Conservation (phyloP, 2,113 vertebrate species). For the Gadus chalcogrammus region DNA sequence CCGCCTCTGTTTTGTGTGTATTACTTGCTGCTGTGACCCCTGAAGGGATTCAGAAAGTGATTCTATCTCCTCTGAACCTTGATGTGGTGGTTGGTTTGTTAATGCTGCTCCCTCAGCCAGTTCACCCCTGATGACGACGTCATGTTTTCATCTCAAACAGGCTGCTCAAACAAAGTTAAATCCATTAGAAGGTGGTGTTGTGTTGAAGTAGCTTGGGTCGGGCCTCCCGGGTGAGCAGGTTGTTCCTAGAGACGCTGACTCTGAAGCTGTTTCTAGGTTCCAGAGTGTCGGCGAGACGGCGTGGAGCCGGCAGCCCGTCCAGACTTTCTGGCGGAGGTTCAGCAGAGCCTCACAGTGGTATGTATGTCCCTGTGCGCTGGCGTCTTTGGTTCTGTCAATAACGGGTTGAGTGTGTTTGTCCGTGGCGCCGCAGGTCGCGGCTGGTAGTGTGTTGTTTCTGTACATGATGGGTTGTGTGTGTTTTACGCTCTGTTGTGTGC, state of each 20-base stretch:
- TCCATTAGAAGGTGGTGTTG: background rate
- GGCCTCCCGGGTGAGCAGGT: background rate
- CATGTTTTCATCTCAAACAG: background rate
- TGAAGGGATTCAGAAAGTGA: background rate
- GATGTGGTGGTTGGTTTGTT: background rate
- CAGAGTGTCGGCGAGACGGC: conserved; percentile 35
- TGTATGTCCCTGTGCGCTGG: conserved; percentile 5
- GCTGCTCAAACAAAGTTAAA: background rate
- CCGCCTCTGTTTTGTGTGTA: no score
- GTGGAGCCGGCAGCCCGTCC: conserved; percentile 12
- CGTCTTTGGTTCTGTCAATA: background rate
- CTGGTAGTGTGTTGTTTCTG: background rate
- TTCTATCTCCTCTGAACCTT: background rate
- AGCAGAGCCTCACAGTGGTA: conserved; percentile 57
- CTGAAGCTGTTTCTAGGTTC: conserved; percentile 59
- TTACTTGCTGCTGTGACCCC: background rate
- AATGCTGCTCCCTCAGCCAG: background rate
- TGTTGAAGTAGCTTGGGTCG: background rate
- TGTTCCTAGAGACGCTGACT: background rate
- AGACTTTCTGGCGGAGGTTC: conserved; percentile 46
- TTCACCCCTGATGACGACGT: background rate
- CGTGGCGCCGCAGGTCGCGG: no score
- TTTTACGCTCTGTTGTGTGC: background rate
- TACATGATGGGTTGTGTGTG: background rate
- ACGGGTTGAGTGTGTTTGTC: background rate